phyloP scores from a whole-genome alignment of 2,888 invertebrate species.

The Drosophila dives region DNA sequence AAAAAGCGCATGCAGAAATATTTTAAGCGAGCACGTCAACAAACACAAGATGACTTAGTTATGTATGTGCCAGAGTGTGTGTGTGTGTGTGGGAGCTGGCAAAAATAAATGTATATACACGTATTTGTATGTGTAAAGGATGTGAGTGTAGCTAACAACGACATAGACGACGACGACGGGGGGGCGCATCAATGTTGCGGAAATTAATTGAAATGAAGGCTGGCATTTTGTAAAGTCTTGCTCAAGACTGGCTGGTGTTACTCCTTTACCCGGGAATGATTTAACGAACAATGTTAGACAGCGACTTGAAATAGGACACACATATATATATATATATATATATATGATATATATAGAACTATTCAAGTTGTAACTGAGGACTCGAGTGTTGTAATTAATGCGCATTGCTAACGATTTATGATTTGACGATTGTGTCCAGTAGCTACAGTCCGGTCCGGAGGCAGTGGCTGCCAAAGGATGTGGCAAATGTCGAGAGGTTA shows the following conservation, averaged over 20 bases:
- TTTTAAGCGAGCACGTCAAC: slow-evolving; percentile 56
- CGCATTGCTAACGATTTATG: slow-evolving; percentile 49
- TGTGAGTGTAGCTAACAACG: slow-evolving; percentile 21
- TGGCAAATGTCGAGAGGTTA: slow-evolving; percentile 63
- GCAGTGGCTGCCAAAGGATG: slow-evolving; percentile 31
- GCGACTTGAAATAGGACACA: slow-evolving; percentile 1
- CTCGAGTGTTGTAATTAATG: slow-evolving; percentile 51
- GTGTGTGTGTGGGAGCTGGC: neutral
- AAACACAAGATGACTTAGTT: slow-evolving; percentile 39
- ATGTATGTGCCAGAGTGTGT: neutral
- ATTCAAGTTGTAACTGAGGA: neutral
- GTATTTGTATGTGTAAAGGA: slow-evolving; percentile 7
- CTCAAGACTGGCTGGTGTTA: slow-evolving; percentile 11
- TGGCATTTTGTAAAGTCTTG: slow-evolving; percentile 48
- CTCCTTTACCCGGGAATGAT: slow-evolving; percentile 16
- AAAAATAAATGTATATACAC: neutral
- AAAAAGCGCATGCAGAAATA: slow-evolving; percentile 76
- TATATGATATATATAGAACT: neutral
- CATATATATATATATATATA: neutral
- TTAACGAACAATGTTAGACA: slow-evolving; percentile 42
- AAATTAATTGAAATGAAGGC: slow-evolving; percentile 79
- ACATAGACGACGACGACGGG: slow-evolving; percentile 50
- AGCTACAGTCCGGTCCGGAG: neutral
- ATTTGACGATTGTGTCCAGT: slow-evolving; percentile 47
- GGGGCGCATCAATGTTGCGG: slow-evolving; percentile 74